phyloP scores from a whole-genome alignment of 64 coral and sea anemone species.

The Cladopsammia gracilis region DNA sequence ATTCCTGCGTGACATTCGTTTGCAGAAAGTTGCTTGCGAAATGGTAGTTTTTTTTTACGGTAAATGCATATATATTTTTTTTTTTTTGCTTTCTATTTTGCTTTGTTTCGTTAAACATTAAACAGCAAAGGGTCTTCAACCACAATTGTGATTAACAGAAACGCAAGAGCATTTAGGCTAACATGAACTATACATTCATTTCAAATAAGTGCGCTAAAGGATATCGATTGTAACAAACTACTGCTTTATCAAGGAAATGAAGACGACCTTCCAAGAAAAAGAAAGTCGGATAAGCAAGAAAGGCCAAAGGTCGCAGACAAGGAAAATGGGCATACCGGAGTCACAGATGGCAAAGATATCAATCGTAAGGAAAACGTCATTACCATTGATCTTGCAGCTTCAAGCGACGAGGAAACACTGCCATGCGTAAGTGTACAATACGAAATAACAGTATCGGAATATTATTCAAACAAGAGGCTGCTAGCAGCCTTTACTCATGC shows the following conservation, averaged over 20 bases:
- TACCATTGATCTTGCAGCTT: neutral
- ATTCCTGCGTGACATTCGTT: too few species aligned
- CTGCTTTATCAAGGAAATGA: neutral
- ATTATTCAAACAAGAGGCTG: constrained; percentile 3
- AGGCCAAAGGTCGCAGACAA: neutral
- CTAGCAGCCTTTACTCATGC: too few species aligned
- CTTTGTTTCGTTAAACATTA: too few species aligned
- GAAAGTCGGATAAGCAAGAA: neutral
- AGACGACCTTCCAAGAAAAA: neutral
- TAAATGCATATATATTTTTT: too few species aligned
- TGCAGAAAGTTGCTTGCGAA: too few species aligned
- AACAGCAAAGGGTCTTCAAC: too few species aligned
- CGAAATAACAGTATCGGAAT: neutral
- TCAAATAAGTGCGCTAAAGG: neutral
- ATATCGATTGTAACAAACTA: neutral
- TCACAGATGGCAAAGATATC: neutral
- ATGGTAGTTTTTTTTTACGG: too few species aligned
- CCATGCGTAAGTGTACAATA: neutral
- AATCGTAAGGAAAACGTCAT: neutral
- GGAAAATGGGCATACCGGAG: neutral
- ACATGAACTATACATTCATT: neutral
- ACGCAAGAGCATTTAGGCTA: too few species aligned
- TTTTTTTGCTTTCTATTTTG: too few species aligned
- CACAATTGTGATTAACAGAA: too few species aligned
- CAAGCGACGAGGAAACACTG: neutral